phyloP scores from a whole-genome alignment of 23 tunicate genomes.

The Clavelina lepadiformis region DNA sequence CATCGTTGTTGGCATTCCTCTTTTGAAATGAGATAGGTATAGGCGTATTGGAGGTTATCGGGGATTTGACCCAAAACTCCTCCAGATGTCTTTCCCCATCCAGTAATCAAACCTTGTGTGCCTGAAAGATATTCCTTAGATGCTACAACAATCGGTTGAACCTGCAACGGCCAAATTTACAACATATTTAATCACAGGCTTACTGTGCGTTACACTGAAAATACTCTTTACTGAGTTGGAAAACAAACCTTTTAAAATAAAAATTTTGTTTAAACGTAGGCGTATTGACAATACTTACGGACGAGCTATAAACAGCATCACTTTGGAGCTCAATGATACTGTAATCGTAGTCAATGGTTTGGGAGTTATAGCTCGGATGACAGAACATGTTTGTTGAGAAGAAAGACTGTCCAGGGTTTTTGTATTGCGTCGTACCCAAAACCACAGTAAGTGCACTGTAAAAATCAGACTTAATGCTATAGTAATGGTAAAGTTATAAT shows the following conservation, averaged over 20 bases:
- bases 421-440: conserved; percentile 27
- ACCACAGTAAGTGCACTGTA: conserved; percentile 22
- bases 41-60: conserved; percentile 41
- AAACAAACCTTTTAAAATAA: too few relatives aligned
- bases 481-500: too few relatives aligned
- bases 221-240: too few relatives aligned
- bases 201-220: too few relatives aligned
- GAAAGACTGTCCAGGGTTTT: conserved; percentile 31
- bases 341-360: conserved; percentile 60
- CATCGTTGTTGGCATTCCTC: conserved; percentile 32
- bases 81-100: conserved; percentile 48
- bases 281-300: too few relatives aligned
- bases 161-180: too few relatives aligned
- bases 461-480: neutral
- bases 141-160: conserved; percentile 48
- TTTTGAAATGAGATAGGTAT: conserved; percentile 24
- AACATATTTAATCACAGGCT: too few relatives aligned
- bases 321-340: conserved; percentile 24
- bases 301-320: conserved; percentile 9
- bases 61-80: conserved; percentile 47
- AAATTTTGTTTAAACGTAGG: too few relatives aligned
- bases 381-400: conserved; percentile 15
- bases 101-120: conserved; percentile 48
- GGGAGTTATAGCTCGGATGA: conserved; percentile 57
- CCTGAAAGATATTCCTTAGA: conserved; percentile 39